Evolutionary conservation across 2,113 vertebrate species (phyloP).

Genomic region (Megalops atlanticus): DNA sequence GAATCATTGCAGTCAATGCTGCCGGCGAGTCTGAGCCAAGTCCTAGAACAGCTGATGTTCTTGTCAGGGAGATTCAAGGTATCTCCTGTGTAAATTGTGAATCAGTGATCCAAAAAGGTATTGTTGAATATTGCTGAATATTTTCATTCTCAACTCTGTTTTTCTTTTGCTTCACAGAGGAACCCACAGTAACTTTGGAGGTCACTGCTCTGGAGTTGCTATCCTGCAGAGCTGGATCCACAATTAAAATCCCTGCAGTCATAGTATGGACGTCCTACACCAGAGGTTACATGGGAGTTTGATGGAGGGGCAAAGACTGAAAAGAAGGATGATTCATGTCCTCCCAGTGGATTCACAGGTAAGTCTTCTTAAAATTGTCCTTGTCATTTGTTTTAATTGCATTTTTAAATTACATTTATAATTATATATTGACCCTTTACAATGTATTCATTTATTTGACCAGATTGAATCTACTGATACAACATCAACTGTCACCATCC

Average conservation of each 20-base stretch:
- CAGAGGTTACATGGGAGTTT: constrained; percentile 91
- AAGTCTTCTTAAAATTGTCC: no score
- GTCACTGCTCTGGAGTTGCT: constrained; percentile 82
- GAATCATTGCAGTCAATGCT: constrained; percentile 90
- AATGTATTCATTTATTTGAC: no score
- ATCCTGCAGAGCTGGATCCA: constrained; percentile 79
- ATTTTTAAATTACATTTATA: no score
- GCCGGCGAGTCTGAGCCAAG: constrained; percentile 94
- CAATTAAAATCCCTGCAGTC: constrained; percentile 85
- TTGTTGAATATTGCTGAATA: background rate
- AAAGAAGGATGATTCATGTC: constrained; percentile 87
- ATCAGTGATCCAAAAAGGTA: background rate
- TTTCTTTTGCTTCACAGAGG: constrained; percentile 71
- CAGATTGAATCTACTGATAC: constrained; percentile 85
- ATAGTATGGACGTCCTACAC: constrained; percentile 84
- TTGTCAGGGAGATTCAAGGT: constrained; percentile 88
- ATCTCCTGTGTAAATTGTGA: constrained; percentile 37
- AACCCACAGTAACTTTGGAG: constrained; percentile 82
- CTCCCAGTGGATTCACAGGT: constrained; percentile 90
- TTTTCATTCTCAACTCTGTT: background rate
- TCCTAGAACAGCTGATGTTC: constrained; percentile 79
- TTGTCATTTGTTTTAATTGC: no score
- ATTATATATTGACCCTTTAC: no score
- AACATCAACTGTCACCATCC: constrained; percentile 79
- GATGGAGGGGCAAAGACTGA: constrained; percentile 87